Evolutionary conservation across 2,113 vertebrate genomes (phyloP).

Genomic region (Ochotona princeps): DNA sequence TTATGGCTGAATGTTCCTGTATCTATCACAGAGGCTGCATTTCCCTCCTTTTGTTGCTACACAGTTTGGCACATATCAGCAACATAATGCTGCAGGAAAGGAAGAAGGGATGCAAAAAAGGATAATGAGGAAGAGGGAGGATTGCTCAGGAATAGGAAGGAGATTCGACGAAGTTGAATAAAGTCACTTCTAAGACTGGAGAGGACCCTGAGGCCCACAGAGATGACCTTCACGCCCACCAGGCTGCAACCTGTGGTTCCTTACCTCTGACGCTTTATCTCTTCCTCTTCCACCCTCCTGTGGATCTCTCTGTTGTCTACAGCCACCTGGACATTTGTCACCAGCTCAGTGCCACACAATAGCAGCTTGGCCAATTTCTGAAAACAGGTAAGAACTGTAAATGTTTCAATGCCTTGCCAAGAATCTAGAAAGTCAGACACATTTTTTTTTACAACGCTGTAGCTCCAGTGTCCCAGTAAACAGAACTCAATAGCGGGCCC

Average conservation of each 20-base stretch:
- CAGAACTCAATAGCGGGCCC: background rate
- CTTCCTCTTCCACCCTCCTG: conserved; percentile 84
- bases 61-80: background rate
- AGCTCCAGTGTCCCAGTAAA: no score
- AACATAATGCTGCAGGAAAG: background rate
- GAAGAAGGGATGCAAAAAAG: no score
- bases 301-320: conserved; percentile 86
- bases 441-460: no score
- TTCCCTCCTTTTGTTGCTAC: background rate
- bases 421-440: background rate
- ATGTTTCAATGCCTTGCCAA: background rate
- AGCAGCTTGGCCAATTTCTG: conserved; percentile 88
- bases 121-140: no score
- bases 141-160: background rate
- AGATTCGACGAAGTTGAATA: background rate
- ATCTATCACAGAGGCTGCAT: background rate
- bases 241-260: rapidly evolving
- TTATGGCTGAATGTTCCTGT: background rate
- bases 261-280: conserved; percentile 87
- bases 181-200: background rate
- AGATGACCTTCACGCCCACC: background rate
- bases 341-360: conserved; percentile 84
- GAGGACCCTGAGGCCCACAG: background rate
- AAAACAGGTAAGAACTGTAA: background rate
- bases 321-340: conserved; percentile 90